Evolutionary conservation across 2,113 vertebrate genomes (phyloP).

Genomic region (Recurvirostra avosetta): DNA sequence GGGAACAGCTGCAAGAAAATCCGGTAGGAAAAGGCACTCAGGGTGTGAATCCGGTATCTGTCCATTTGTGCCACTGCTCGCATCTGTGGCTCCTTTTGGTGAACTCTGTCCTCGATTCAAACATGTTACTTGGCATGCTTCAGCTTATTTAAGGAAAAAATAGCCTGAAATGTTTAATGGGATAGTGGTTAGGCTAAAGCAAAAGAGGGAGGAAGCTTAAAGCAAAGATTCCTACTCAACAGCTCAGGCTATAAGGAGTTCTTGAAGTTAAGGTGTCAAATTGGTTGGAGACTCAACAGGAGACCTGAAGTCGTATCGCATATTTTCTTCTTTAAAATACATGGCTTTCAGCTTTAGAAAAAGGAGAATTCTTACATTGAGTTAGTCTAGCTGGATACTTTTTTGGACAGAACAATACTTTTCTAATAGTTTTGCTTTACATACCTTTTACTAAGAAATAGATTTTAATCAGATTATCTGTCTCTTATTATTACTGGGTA

Average conservation of each 20-base stretch:
- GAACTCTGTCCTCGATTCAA: not conserved
- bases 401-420: not conserved
- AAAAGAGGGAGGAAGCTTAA: not conserved
- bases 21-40: not conserved
- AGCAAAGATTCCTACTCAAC: not conserved
- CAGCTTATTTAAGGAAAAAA: not conserved
- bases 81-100: not conserved
- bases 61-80: not conserved
- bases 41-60: not conserved
- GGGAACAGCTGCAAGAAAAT: not conserved
- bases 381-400: not conserved
- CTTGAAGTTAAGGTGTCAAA: not conserved
- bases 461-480: not conserved
- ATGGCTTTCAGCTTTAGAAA: not conserved
- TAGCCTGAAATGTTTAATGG: not conserved
- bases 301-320: fast-evolving
- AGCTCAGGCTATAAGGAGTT: not conserved
- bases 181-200: not conserved
- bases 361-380: not conserved
- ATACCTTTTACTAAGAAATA: not conserved
- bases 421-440: not conserved
- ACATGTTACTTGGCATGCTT: fast-evolving
- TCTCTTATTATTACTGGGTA: not conserved
- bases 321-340: not conserved
- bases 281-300: not conserved